Evolutionary conservation across 1,140 invertebrate genomes (phyloP), one percentile per base, ranked within the genome.

Genomic region (Halesus radiatus): DNA sequence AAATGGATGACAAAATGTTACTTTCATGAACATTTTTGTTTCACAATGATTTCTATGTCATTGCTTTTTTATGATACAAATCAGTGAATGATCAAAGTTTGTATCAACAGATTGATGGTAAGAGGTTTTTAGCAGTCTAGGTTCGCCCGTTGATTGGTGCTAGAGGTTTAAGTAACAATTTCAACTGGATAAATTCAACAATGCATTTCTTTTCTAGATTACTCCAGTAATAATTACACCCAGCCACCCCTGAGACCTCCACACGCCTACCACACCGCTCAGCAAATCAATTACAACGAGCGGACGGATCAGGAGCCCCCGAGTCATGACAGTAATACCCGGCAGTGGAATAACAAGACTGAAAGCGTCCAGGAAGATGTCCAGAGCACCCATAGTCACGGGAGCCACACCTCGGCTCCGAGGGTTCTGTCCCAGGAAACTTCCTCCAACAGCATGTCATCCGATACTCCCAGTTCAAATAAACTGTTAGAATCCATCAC

Each of bases 401-500:
- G 37, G 37, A 50, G 20, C 4, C 66, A 45, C 32, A 50, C 66
- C 3, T 20, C 32, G 32, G 66, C 32, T 18, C 26, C 54, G 3
- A 66, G 45, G 45, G 16, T 23, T 13, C 76, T 53, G 15, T 50
- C 56, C n/a, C 74, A 76, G 50, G 56, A 76, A 13, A 50, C 60
- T 15, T 66, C 76, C 23, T 54, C 76, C 23, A 60, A 58, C 62
- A 60, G 53, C 62, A 29, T 52, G 13, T 37, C 37, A 15, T 77
- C 76, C 16, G 58, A 77, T 7, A 53, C 58, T 16, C 50, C 76
- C 15, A 66, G 50, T 50, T 77, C 76, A 23, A 77, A 77, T 29
- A 77, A 54, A 68, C 76, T 77, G 5, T 53, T 77, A 20, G 76
- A 77, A 60, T 77, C 76, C 32, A 77, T 77, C 22, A 60, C 76